Percentiles rank a stretch among this genome's conserved stretches.
Conservation (phyloP, 2,888 invertebrate species). For the Caenorhabditis sulstoni region DNA sequence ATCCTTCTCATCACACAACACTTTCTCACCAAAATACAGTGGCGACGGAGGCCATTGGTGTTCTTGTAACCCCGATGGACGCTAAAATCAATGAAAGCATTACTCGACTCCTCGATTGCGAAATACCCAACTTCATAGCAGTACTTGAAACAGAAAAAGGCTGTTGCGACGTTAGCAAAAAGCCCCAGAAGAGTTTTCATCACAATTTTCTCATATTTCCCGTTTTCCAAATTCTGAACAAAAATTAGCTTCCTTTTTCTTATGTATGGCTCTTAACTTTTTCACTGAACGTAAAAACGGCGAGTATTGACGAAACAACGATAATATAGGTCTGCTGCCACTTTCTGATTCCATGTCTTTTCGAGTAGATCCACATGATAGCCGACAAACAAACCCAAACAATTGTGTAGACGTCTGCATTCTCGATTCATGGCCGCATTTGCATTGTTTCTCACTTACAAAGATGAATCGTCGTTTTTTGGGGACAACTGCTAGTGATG, state of each 20-base stretch:
- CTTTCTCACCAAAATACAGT: background rate
- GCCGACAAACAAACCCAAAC: slow-evolving; percentile 21
- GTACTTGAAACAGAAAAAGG: slow-evolving; percentile 5
- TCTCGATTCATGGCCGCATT: background rate
- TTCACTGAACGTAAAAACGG: slow-evolving; percentile 15
- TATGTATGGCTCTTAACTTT: background rate
- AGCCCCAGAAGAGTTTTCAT: background rate
- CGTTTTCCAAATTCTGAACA: slow-evolving; percentile 5
- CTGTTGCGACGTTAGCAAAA: background rate
- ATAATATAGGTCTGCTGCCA: slow-evolving; percentile 29
- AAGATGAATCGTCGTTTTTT: slow-evolving; percentile 1
- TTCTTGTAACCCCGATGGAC: background rate
- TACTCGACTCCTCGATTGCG: background rate
- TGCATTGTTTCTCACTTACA: slow-evolving; percentile 5
- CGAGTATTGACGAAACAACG: slow-evolving; percentile 17
- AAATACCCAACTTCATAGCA: background rate
- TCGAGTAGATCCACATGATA: slow-evolving; percentile 36
- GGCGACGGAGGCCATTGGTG: background rate
- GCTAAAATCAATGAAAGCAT: background rate
- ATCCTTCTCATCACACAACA: slow-evolving; percentile 3
- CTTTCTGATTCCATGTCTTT: slow-evolving; percentile 16
- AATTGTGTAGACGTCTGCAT: slow-evolving; percentile 23
- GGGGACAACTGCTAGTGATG: slow-evolving; percentile 12
- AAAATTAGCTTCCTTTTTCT: background rate
- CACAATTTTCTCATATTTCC: background rate